Conservation (phyloP, 2,888 invertebrate species). For the Lordiphosa andalusiaca region DNA sequence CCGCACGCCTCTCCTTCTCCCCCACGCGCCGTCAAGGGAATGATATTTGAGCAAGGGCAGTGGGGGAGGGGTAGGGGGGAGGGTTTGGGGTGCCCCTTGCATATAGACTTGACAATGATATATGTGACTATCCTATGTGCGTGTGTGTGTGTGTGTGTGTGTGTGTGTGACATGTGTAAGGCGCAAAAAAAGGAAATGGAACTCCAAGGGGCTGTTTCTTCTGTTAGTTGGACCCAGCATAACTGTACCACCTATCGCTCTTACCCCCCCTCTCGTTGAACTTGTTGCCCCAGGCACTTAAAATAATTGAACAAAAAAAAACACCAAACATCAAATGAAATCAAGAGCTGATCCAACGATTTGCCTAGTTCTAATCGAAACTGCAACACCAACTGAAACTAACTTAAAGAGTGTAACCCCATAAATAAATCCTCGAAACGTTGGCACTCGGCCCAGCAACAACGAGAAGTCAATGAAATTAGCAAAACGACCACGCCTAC, state of each 20-base stretch:
- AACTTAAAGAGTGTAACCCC: conserved; percentile 28
- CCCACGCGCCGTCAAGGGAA: conserved; percentile 53
- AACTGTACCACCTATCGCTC: conserved; percentile 29
- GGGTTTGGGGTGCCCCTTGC: conserved; percentile 39
- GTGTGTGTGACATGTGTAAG: conserved; percentile 25
- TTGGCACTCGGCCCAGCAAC: conserved; percentile 50
- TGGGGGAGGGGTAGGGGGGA: conserved; percentile 12
- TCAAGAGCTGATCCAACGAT: not conserved
- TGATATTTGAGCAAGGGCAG: conserved; percentile 59
- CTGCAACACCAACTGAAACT: conserved; percentile 44
- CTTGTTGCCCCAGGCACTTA: conserved; percentile 69
- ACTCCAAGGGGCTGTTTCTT: conserved; percentile 27
- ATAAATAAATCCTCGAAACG: conserved; percentile 13
- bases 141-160: conserved; percentile 21
- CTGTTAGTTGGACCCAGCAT: conserved; percentile 22
- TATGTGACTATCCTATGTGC: conserved; percentile 59
- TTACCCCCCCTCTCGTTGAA: not conserved
- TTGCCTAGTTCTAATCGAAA: conserved; percentile 2
- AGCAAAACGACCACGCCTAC: conserved; percentile 50
- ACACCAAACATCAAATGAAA: conserved; percentile 13
- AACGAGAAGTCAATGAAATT: conserved; percentile 62
- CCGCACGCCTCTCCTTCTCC: conserved; percentile 42
- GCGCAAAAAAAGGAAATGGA: conserved; percentile 21
- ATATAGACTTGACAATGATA: conserved; percentile 74
- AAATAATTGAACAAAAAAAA: conserved; percentile 73